Percentiles rank a stretch among this genome's conserved stretches.
Conservation (phyloP, 2,888 invertebrate species). For the Epirrhoe alternata region DNA sequence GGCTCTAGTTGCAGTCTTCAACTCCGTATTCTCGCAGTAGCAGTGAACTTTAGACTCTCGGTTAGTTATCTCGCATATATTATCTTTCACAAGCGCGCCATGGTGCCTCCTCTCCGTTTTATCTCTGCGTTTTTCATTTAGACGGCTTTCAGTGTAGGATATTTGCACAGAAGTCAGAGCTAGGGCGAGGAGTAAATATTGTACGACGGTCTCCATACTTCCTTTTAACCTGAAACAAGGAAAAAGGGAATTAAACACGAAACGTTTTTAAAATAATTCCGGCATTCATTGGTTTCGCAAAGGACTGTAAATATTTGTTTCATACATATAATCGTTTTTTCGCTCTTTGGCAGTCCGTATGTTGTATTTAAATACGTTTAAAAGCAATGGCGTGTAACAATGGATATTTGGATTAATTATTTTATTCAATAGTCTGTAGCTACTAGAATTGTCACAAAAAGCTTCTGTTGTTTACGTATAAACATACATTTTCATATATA, state of each 20-base stretch:
- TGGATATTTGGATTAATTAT: conserved; percentile 20
- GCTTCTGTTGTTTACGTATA: not conserved
- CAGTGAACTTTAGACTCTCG: conserved; percentile 87
- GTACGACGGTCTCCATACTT: conserved; percentile 76
- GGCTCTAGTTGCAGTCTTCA: conserved; percentile 87
- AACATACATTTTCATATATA: not conserved
- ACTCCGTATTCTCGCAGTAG: conserved; percentile 86
- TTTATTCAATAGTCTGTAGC: conserved; percentile 9
- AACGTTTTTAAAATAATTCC: conserved; percentile 24
- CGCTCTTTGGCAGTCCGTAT: not conserved
- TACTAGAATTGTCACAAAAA: conserved; percentile 21
- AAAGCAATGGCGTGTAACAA: conserved; percentile 17
- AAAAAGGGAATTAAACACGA: conserved; percentile 56
- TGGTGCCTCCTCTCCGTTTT: conserved; percentile 79
- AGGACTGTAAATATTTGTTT: conserved; percentile 12
- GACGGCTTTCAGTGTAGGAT: conserved; percentile 81
- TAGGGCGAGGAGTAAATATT: conserved; percentile 82
- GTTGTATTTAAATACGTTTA: conserved; percentile 6
- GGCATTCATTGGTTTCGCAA: conserved; percentile 2
- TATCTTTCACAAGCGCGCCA: conserved; percentile 73
- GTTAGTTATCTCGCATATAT: conserved; percentile 85
- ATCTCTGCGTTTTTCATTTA: conserved; percentile 83
- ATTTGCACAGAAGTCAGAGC: conserved; percentile 82
- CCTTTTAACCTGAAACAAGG: conserved; percentile 74
- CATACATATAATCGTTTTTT: not conserved